These are phyloP conservation scores for Pedionomus torquatus DNA, from an alignment of 2,113 vertebrate species.

Conservation along the genomic window DNA sequence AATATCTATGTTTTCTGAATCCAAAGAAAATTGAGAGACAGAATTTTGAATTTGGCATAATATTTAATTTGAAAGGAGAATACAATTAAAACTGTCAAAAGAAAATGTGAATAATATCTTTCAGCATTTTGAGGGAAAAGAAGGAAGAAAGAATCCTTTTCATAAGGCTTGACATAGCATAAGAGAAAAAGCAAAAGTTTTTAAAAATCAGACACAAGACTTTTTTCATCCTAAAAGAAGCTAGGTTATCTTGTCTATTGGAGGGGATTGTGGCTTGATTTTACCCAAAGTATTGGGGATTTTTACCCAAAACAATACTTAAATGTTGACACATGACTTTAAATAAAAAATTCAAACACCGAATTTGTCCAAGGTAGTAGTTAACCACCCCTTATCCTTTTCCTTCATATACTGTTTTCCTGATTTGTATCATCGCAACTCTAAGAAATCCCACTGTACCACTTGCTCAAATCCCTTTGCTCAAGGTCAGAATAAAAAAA, in stretches of 20 bases:
- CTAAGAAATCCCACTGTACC: neutral
- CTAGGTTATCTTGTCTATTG: neutral
- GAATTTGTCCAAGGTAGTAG: neutral
- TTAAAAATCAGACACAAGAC: neutral
- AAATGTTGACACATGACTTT: neutral
- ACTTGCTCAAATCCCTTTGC: neutral
- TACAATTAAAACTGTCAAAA: neutral
- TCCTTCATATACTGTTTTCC: neutral
- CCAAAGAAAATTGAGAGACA: neutral
- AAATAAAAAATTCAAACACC: neutral
- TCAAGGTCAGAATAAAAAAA: neutral
- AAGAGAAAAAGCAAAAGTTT: neutral
- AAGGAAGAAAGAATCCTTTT: neutral
- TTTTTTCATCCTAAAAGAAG: neutral
- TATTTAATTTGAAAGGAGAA: neutral
- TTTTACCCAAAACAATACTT: neutral
- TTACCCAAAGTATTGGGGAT: fast-evolving
- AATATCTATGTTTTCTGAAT: neutral
- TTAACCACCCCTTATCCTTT: neutral
- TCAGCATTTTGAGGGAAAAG: neutral
- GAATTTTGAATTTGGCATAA: neutral
- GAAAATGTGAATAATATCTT: neutral
- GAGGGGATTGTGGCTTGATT: no score
- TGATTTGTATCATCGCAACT: neutral
- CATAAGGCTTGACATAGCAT: neutral